Evolutionary conservation across 2,113 vertebrate species (phyloP).

Genomic region (Serilophus lunatus): DNA sequence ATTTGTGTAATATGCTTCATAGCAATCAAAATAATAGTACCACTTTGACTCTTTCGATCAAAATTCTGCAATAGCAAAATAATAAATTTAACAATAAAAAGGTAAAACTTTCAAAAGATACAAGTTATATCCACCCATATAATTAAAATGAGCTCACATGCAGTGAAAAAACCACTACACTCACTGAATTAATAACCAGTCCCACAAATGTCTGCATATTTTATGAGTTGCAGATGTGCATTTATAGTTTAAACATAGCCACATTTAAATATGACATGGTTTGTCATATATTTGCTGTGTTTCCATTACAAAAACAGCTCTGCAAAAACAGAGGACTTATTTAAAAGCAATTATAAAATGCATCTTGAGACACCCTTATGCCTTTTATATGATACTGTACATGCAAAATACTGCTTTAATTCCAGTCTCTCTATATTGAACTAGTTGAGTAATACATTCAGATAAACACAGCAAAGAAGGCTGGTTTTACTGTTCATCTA

Average conservation of each 20-base stretch:
- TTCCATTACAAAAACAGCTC: constrained; percentile 33
- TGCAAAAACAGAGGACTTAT: neutral
- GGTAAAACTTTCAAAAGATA: neutral
- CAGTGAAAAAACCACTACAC: neutral
- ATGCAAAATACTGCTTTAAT: neutral
- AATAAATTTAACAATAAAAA: neutral
- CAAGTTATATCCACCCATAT: neutral
- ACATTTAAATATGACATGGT: neutral
- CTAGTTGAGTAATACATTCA: neutral
- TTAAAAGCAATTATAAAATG: constrained; percentile 24
- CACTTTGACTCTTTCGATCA: neutral
- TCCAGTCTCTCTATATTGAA: neutral
- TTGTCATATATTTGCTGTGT: neutral
- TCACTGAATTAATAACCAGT: constrained; percentile 44
- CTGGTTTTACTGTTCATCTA: neutral
- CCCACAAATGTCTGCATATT: constrained; percentile 35
- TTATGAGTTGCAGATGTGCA: constrained; percentile 53
- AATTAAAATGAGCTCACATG: constrained; percentile 14
- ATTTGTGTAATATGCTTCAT: neutral
- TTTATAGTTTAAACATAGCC: constrained; percentile 27
- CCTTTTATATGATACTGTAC: neutral
- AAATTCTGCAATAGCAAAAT: neutral
- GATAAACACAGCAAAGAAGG: neutral
- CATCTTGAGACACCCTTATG: neutral
- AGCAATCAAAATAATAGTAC: neutral